Base-by-base conservation (phyloP, 2,888 invertebrate species). In the Zonitis immaculata region DNA sequence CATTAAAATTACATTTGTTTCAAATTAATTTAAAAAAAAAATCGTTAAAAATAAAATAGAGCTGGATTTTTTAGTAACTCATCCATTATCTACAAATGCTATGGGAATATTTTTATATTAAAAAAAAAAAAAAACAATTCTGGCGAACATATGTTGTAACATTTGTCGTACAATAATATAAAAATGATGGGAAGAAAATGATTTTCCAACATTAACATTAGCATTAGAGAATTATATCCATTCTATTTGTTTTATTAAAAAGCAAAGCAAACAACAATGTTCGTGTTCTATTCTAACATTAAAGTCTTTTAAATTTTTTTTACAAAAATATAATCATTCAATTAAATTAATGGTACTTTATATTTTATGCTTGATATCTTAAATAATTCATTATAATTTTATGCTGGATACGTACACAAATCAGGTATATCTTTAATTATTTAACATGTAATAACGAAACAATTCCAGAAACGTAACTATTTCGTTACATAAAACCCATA, bases 311-410 rank as follows among this genome's bases (percentile, higher is more conserved):
- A n/a, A 22, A 43, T 11, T 22, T n/a, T 42, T 42, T 22, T 42
- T 42, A 4, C n/a, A n/a, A n/a, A n/a, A 18, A 11, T 42, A 5
- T 42, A 6, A 5, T 11, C 18, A 4, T 8, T 9, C 27, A 27
- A 27, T 27, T 27, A n/a, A n/a, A n/a, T n/a, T n/a, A n/a, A 27
- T 2, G 7, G 8, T 27, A 27, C 3, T 27, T 27, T 2, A 27
- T 35, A 30, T 49, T 44, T 49, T 49, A 30, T 25, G 32, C 25
- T 27, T 39, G 32, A 44, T 30, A 25, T 44, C 26, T 44, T 45
- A 9, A 20, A 14, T 20, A 49, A 44, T n/a, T 44, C 43, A 32
- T 42, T 49, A 28, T 14, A 44, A 8, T 44, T 28, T 47, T 43
- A 42, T 42, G 28, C 22, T 18, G n/a, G 26, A 22, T 49, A 49